Evolutionary conservation across 2,113 vertebrate genomes (phyloP).

Genomic region (Anolis carolinensis): DNA sequence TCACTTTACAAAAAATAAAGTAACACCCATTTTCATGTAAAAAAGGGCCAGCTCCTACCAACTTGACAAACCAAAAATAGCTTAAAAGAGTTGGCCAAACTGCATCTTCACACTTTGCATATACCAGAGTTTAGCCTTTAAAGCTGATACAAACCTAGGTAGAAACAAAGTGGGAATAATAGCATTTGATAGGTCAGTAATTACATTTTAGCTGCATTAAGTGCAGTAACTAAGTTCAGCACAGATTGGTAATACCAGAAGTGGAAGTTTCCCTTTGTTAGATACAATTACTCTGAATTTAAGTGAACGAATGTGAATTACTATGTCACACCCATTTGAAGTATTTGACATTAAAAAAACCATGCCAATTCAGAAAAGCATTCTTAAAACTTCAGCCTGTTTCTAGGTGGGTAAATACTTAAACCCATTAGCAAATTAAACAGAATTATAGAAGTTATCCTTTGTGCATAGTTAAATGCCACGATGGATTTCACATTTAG

Average conservation of each 20-base stretch:
- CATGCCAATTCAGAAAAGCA: conserved; percentile 64
- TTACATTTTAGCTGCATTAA: conserved; percentile 53
- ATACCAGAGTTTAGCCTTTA: conserved; percentile 62
- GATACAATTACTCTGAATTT: conserved; percentile 63
- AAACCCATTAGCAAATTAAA: conserved; percentile 80
- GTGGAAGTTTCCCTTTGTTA: conserved; percentile 72
- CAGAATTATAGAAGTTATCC: conserved; percentile 73
- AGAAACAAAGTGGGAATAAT: conserved; percentile 57
- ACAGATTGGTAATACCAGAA: conserved; percentile 42
- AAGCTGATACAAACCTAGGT: conserved; percentile 65
- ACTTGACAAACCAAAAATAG: conserved; percentile 61
- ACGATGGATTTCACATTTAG: conserved; percentile 81
- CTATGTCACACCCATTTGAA: conserved; percentile 60
- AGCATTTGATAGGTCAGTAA: conserved; percentile 57
- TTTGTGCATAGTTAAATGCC: conserved; percentile 81
- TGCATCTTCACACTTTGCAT: conserved; percentile 61
- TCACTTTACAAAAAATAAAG: conserved; percentile 75
- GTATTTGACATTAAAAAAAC: conserved; percentile 46
- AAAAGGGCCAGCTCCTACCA: conserved; percentile 71
- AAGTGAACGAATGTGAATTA: conserved; percentile 68
- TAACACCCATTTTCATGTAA: conserved; percentile 68
- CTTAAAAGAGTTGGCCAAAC: conserved; percentile 53
- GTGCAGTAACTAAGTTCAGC: conserved; percentile 33
- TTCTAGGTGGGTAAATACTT: conserved; percentile 77
- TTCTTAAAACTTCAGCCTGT: conserved; percentile 74